Evolutionary conservation across 2,888 invertebrate species (phyloP).

Genomic region (Cordilura impudica): DNA sequence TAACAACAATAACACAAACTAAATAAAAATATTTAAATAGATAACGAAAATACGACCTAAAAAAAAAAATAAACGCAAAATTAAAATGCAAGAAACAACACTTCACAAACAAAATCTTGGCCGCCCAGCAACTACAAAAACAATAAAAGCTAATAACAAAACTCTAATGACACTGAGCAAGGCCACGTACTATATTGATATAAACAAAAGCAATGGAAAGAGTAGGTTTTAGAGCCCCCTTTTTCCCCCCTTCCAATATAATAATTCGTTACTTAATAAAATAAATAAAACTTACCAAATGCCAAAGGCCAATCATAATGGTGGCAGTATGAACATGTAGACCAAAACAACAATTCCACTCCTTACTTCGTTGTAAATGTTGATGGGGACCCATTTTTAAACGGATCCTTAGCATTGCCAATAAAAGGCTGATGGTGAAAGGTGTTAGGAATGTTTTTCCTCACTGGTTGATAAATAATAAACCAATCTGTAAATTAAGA

Average conservation of each 20-base stretch:
- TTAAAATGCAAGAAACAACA: slow-evolving; percentile 35
- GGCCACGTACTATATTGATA: slow-evolving; percentile 41
- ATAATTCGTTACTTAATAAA: not conserved
- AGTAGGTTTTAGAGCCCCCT: not conserved
- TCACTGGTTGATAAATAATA: not conserved
- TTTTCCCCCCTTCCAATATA: not conserved
- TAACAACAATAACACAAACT: too few species aligned
- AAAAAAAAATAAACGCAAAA: slow-evolving; percentile 3
- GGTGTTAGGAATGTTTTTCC: too few species aligned
- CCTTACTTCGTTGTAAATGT: slow-evolving; percentile 79
- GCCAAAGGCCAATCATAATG: slow-evolving; percentile 89
- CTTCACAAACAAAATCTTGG: too few species aligned
- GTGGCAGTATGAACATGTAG: slow-evolving; percentile 90
- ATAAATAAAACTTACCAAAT: slow-evolving; percentile 82
- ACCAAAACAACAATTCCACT: slow-evolving; percentile 89
- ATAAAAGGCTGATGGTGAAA: too few species aligned
- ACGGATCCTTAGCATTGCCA: slow-evolving; percentile 76
- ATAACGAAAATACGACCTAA: not conserved
- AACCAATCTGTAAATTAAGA: not conserved
- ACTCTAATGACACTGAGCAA: slow-evolving; percentile 54
- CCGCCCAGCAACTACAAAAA: slow-evolving; percentile 24
- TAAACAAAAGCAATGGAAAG: slow-evolving; percentile 1
- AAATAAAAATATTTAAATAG: not conserved
- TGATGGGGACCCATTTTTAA: slow-evolving; percentile 80
- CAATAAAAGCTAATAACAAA: not conserved